Base-by-base conservation (phyloP, 2,888 invertebrate genomes). In the Marronus borbonicus region DNA sequence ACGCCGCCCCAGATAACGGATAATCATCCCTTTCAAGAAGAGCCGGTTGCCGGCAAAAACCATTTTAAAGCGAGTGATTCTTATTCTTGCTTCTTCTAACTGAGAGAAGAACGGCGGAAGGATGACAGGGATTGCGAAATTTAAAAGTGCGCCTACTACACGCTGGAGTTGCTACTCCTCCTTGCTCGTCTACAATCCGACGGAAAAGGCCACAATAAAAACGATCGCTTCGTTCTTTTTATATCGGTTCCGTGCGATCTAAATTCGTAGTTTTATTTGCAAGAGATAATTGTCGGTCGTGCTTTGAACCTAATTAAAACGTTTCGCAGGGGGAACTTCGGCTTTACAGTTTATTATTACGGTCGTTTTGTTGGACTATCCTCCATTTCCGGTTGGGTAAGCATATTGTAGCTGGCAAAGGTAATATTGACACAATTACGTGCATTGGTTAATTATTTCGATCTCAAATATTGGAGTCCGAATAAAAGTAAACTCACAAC, bases 241-340 rank as follows among this genome's bases (percentile, higher is more conserved):
- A 44, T 74, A 74, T 60, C 60, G 60, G 58, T 31, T 60, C 20
- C 24, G 55, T 28, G 55, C 44, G 24, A 74, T 74, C 39, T 74
- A 60, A 50, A 74, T 58, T 58, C 72, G 39, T 49, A 74, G 60
- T 74, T 74, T 74, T 60, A 74, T 74, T 74, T 74, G 58, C 60
- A 10, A 20, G 24, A 24, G 72, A 74, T 74, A 74, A 60, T 74
- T 74, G 39, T 74, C 60, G 50, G 49, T 24, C 17, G 68, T 49
- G 68, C 24, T 24, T 62, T 28, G 50, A n/a, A 68, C 17, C 28
- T 68, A 50, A 68, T 68, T 68, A 68, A 50, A 50, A 28, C 68
- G 7, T 68, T 68, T 68, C 68, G 12, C 12, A 36, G 28, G 62
- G 55, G 62, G 55, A 58, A 20, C 55, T 1, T 17, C 24, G 62